Conservation (phyloP, 1,140 invertebrate genomes). For the Aplysia californica region DNA sequence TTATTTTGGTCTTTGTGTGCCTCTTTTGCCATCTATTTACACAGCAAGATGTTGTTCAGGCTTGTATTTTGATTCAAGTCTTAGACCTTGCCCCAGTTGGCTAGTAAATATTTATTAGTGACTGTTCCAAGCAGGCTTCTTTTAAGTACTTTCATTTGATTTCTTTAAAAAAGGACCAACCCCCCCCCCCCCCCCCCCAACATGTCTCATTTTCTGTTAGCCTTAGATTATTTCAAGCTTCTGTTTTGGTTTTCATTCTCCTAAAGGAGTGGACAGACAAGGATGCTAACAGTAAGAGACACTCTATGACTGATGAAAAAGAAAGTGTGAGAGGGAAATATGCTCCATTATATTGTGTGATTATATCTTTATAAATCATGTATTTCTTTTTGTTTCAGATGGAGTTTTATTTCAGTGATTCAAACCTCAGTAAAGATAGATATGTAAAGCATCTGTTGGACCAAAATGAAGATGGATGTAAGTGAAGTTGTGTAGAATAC, state of each 20-base stretch:
- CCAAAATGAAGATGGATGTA: slow-evolving; percentile 75
- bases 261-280: neutral
- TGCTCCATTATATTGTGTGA: neutral
- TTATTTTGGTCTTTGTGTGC: too few relatives aligned
- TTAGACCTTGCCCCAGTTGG: too few relatives aligned
- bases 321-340: neutral
- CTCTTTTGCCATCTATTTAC: too few relatives aligned
- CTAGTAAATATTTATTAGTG: too few relatives aligned
- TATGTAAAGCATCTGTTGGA: slow-evolving; percentile 79
- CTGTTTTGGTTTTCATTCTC: neutral
- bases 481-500: slow-evolving; percentile 55
- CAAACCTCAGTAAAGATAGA: slow-evolving; percentile 87
- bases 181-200: too few relatives aligned
- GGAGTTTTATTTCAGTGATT: slow-evolving; percentile 94
- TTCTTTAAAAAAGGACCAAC: too few relatives aligned
- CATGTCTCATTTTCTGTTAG: neutral
- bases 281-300: too few relatives aligned
- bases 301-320: neutral
- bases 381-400: slow-evolving; percentile 75
- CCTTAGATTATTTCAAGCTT: neutral
- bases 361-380: neutral
- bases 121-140: too few relatives aligned
- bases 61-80: too few relatives aligned
- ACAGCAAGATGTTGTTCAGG: too few relatives aligned
- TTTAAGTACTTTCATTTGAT: too few relatives aligned